Evolutionary conservation across 2,797 vertebrate genomes (phyloP), one percentile per base, ranked within the genome.

Genomic region (Syngnathus rostellatus): DNA sequence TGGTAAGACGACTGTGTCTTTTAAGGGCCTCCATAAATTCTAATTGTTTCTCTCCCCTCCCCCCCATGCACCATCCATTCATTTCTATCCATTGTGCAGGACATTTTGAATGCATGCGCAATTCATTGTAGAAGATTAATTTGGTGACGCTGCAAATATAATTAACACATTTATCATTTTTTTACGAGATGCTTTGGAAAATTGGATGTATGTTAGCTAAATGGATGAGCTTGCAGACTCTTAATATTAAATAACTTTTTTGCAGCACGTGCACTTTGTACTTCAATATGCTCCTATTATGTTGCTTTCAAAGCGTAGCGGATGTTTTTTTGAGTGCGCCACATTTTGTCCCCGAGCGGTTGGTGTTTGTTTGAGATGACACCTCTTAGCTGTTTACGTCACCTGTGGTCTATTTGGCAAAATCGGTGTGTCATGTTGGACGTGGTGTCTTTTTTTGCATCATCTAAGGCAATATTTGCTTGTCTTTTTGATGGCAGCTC

Each of bases 1-100:
- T 31, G 4, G 31, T 31, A 50, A n/a, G 48, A n/a, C 17, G n/a
- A 17, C 10, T 17, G 25, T 19, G 25, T 58, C 25, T 37, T 57
- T 57, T 16, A 37, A 58, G 16, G 55, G 55, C 14, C 38, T 38
- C 14, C 31, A 38, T 57, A 31, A 57, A 55, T 9, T 75, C 79
- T 80, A 81, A 75, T 78, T 74, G 79, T 76, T 75, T 87, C 2
- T 10, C 1, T 23, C 23, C 8, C 12, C 9, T 7, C 14, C 31
- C 6, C 10, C 10, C 25, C 6, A 25, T 6, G 39, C 59, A 39
- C 37, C 3, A 82, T 81, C 80, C 74, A 70, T 70, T 77, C 71
- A 54, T 45, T 55, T 78, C 72, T 67, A 37, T 39, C 38, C 17
- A 60, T 39, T 38, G 59, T 41, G 58, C 38, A n/a, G 58, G 38